phyloP scores from a whole-genome alignment of 2,888 invertebrate species.

The Autographa gamma region DNA sequence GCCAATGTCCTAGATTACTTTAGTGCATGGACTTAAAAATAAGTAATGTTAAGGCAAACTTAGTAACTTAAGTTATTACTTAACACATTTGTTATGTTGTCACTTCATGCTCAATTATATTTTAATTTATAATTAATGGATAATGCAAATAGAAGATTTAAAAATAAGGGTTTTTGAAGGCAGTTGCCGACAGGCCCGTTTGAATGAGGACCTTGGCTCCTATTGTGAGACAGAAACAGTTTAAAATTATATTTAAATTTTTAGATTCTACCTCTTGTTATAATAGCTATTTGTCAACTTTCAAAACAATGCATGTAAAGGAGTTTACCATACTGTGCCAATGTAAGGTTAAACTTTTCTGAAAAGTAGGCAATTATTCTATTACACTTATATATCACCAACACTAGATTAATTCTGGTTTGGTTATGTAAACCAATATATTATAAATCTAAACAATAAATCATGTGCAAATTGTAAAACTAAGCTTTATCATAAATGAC shows the following conservation, averaged over 20 bases:
- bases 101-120: constrained; percentile 1
- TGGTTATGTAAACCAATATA: not conserved
- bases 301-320: not conserved
- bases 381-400: not conserved
- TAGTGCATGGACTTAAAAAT: not conserved
- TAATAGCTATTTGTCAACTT: not conserved
- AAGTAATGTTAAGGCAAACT: not conserved
- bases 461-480: constrained; percentile 1
- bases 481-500: not conserved
- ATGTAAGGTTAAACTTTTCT: not conserved
- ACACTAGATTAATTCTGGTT: too few species aligned
- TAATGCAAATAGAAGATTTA: not conserved
- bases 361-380: not conserved
- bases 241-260: not conserved
- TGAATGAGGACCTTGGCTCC: too few species aligned
- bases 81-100: not conserved
- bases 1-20: constrained; percentile 6
- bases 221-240: not conserved
- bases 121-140: not conserved
- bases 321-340: not conserved
- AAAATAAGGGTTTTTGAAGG: not conserved
- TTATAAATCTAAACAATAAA: not conserved
- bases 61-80: not conserved
- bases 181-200: not conserved
- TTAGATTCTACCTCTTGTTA: not conserved